phyloP scores from a whole-genome alignment of 2,797 vertebrate species.

The Fundulus diaphanus region DNA sequence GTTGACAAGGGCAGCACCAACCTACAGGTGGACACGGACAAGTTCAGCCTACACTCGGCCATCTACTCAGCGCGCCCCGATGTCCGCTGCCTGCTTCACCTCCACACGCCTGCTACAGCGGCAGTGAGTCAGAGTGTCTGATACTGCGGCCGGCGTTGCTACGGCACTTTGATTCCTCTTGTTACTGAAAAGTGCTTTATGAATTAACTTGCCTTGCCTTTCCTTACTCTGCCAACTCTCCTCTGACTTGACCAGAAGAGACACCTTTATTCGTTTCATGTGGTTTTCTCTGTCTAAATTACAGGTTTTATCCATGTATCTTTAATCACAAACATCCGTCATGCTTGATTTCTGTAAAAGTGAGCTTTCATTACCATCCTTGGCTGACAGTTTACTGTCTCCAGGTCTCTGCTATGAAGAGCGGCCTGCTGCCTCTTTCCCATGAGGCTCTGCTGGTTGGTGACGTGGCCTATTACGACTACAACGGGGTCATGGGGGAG shows the following conservation, averaged over 20 bases:
- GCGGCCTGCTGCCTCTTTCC: slow-evolving; percentile 92
- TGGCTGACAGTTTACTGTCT: slow-evolving; percentile 23
- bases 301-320: neutral
- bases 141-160: neutral
- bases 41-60: slow-evolving; percentile 92
- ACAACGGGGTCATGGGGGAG: slow-evolving; percentile 91
- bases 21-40: slow-evolving; percentile 83
- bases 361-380: slow-evolving; percentile 7
- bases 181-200: too few species aligned
- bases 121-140: slow-evolving; percentile 80
- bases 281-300: neutral
- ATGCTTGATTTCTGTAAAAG: neutral
- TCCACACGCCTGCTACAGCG: slow-evolving; percentile 90
- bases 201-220: too few species aligned
- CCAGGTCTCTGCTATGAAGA: slow-evolving; percentile 96
- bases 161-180: too few species aligned
- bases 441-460: slow-evolving; percentile 93
- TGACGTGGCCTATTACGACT: slow-evolving; percentile 92
- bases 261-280: neutral
- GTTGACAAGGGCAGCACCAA: slow-evolving; percentile 92
- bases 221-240: neutral
- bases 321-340: neutral
- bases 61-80: slow-evolving; percentile 94
- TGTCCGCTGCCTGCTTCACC: slow-evolving; percentile 89
- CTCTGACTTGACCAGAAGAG: neutral